Evolutionary conservation across 2,797 vertebrate species (phyloP).

Genomic region (Pseudochirops corinnae): DNA sequence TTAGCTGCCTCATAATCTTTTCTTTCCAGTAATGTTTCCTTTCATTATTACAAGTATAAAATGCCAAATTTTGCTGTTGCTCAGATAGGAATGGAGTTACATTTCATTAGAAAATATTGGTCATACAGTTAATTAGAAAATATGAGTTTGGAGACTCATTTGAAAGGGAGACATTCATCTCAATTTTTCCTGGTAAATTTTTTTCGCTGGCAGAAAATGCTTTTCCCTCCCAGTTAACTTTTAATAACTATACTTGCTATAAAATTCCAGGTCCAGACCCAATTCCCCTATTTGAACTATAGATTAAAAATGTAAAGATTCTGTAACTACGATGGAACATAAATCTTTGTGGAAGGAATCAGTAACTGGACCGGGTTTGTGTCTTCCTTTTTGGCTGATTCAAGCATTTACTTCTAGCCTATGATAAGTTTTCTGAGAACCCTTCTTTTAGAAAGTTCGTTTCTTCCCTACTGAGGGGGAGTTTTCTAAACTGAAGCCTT

Average conservation of each 20-base stretch:
- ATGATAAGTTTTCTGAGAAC: constrained; percentile 26
- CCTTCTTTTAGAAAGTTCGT: constrained; percentile 34
- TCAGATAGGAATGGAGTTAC: constrained; percentile 39
- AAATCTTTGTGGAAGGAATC: constrained; percentile 40
- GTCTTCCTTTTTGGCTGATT: constrained; percentile 19
- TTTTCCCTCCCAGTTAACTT: constrained; percentile 44
- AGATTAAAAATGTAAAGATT: constrained; percentile 21
- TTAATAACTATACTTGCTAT: constrained; percentile 27
- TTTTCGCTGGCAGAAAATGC: constrained; percentile 51
- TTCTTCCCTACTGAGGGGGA: neutral
- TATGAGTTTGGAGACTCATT: constrained; percentile 34
- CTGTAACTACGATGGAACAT: constrained; percentile 30
- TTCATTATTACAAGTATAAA: constrained; percentile 58
- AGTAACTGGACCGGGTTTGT: constrained; percentile 35
- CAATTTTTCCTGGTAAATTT: constrained; percentile 48
- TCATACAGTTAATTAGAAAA: constrained; percentile 21
- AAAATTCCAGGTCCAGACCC: neutral
- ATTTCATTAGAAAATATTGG: constrained; percentile 50
- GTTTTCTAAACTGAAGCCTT: neutral
- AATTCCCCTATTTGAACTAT: constrained; percentile 37
- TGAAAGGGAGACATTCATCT: constrained; percentile 32
- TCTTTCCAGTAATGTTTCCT: constrained; percentile 48
- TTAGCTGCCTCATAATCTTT: neutral
- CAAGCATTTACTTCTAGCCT: constrained; percentile 16
- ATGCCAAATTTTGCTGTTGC: constrained; percentile 37